Base-by-base conservation (phyloP, 2,888 invertebrate genomes). In the Drosophila eohydei region DNA sequence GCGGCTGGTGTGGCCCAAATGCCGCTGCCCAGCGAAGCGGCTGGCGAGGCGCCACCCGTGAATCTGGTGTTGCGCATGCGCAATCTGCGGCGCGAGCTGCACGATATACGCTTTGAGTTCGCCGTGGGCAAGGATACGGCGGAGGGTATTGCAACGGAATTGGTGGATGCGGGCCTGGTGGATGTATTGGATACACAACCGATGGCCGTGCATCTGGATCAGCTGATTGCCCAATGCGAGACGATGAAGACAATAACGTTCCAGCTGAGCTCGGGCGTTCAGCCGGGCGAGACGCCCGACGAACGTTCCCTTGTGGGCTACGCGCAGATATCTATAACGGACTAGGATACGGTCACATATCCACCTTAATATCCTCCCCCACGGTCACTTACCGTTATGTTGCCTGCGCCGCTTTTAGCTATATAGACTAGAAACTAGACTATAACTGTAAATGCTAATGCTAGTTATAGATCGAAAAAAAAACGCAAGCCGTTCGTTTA, bases 41-140 rank as follows among this genome's bases (percentile, higher is more conserved):
- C 58, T 4, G 71, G 68, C 21, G 94, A 94, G 61, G 90, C 89
- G 54, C 93, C 94, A 55, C 93, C 93, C 79, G 95, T 98, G 83
- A 97, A 97, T 94, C 94, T 98, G 77, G 98, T 98, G 65, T 94
- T 98, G 84, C 95, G 98, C 92, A 97, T 98, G 96, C 95, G 97
- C 88, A 99, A 99, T 94, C 94, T 96, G 48, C 96, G 96, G 75
- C 95, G 96, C 63, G 99, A 99, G 93, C 93, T 99, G 78, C 99
- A 99, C 93, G 99, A 99, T 92, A 99, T 99, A 87, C 95, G 98
- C 83, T 99, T 99, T 93, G 99, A 99, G 93, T 99, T 97, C 92
- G 96, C 97, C 21, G 95, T 96, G 34, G 98, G 97, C 26, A 96
- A 97, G 92, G 97, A 97, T 91, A 95, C 96, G 0, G 95, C 98